Conservation (phyloP, 2,797 vertebrate species). For the Syngnathus rostellatus region DNA sequence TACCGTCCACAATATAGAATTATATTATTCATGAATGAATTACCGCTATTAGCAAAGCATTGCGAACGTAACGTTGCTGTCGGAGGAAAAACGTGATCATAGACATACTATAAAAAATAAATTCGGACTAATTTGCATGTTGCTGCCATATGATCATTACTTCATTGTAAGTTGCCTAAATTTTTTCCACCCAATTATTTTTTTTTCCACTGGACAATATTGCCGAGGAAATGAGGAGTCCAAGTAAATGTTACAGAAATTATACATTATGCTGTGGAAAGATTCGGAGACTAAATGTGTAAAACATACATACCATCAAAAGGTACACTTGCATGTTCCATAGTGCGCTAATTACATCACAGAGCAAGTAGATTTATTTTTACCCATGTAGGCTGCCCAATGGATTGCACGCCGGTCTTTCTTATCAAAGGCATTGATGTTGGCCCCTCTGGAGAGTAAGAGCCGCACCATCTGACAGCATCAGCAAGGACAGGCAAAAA, state of each 20-base stretch:
- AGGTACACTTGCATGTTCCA: background rate
- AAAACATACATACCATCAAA: background rate
- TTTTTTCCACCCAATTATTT: background rate
- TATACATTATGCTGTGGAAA: background rate
- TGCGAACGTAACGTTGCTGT: background rate
- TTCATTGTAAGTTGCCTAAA: background rate
- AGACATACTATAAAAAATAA: background rate
- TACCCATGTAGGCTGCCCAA: slow-evolving; percentile 99
- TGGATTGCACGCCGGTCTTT: slow-evolving; percentile 97
- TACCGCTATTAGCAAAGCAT: background rate
- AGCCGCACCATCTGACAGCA: slow-evolving; percentile 87
- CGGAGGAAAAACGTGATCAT: background rate
- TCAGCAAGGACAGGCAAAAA: background rate
- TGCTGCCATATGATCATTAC: background rate
- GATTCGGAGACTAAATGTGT: background rate
- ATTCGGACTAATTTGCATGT: background rate
- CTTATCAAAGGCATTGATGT: slow-evolving; percentile 99
- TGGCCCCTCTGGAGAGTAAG: slow-evolving; percentile 92
- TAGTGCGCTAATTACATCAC: background rate
- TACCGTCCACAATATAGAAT: background rate
- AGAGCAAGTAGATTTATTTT: slow-evolving; percentile 9
- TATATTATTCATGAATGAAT: background rate
- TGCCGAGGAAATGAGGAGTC: no score
- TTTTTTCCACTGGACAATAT: no score
- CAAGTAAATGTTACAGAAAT: no score